Conservation (phyloP, 2,888 invertebrate genomes). For the Scaptomyza parva region DNA sequence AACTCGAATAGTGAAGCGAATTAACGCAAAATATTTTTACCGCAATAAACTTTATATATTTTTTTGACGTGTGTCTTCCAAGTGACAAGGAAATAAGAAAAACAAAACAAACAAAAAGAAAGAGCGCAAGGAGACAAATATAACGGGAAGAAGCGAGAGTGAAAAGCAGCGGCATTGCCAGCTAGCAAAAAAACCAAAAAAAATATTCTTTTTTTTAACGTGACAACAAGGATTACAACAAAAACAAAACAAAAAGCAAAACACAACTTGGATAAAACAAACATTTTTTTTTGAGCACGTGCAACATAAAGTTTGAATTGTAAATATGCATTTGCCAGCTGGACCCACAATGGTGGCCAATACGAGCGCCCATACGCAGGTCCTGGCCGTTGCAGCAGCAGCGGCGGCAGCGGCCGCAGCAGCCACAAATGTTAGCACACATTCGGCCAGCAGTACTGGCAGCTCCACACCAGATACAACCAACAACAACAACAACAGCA, state of each 20-base stretch:
- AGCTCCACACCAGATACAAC: slow-evolving; percentile 61
- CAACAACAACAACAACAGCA: slow-evolving; percentile 36
- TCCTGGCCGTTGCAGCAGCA: slow-evolving; percentile 64
- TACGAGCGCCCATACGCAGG: slow-evolving; percentile 69
- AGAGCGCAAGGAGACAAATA: background rate
- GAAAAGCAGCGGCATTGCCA: slow-evolving; percentile 47
- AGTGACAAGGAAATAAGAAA: slow-evolving; percentile 8
- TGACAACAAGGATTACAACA: slow-evolving; percentile 42
- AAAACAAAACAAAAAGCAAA: slow-evolving; percentile 9
- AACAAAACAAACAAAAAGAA: background rate
- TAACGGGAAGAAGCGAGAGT: slow-evolving; percentile 16
- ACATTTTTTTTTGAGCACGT: slow-evolving; percentile 55
- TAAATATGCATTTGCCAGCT: slow-evolving; percentile 83
- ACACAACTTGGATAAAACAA: slow-evolving; percentile 38
- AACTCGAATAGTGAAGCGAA: slow-evolving; percentile 15
- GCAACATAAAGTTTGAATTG: background rate
- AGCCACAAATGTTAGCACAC: slow-evolving; percentile 58
- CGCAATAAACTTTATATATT: slow-evolving; percentile 1
- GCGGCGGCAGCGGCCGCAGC: slow-evolving; percentile 50
- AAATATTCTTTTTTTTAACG: slow-evolving; percentile 25
- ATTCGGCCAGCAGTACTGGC: slow-evolving; percentile 70
- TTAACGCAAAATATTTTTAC: background rate
- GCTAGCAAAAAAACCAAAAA: slow-evolving; percentile 34
- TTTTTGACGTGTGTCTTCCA: slow-evolving; percentile 42
- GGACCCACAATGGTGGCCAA: slow-evolving; percentile 83